These are phyloP conservation scores for Prochilodus magdalenae DNA, from an alignment of 2,113 vertebrate genomes.

Conservation along the genomic window DNA sequence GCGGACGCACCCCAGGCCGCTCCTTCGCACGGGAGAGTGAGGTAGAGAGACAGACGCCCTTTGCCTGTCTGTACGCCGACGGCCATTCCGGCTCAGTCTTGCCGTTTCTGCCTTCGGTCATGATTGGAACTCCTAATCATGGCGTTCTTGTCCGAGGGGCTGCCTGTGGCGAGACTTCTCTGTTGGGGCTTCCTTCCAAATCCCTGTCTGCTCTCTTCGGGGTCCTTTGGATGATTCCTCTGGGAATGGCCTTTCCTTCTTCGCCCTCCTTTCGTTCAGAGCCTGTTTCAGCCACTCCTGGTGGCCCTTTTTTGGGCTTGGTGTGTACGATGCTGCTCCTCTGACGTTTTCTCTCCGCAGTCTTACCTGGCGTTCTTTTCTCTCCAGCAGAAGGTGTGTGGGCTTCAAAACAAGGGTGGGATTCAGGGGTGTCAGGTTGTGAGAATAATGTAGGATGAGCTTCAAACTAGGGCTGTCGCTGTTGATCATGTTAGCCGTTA, in stretches of 20 bases:
- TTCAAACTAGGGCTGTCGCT: neutral
- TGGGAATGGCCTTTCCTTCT: conserved; percentile 27
- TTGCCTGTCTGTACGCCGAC: neutral
- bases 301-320: conserved; percentile 8
- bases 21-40: conserved; percentile 67
- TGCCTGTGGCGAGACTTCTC: neutral
- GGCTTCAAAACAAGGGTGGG: neutral
- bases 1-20: conserved; percentile 71
- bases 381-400: neutral
- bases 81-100: neutral
- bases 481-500: neutral
- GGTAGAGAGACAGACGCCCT: conserved; percentile 29
- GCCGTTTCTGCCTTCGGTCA: neutral
- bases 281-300: neutral
- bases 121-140: conserved; percentile 24
- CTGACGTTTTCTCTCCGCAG: neutral
- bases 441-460: neutral
- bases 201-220: conserved; percentile 19
- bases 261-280: conserved; percentile 1
- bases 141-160: neutral
- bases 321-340: neutral
- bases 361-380: conserved; percentile 31
- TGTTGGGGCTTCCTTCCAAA: neutral
- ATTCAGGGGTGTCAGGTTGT: neutral
- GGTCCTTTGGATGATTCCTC: conserved; percentile 36